These are phyloP conservation scores for Aphrophora alni DNA, from an alignment of 2,888 invertebrate species.

Conservation along the genomic window DNA sequence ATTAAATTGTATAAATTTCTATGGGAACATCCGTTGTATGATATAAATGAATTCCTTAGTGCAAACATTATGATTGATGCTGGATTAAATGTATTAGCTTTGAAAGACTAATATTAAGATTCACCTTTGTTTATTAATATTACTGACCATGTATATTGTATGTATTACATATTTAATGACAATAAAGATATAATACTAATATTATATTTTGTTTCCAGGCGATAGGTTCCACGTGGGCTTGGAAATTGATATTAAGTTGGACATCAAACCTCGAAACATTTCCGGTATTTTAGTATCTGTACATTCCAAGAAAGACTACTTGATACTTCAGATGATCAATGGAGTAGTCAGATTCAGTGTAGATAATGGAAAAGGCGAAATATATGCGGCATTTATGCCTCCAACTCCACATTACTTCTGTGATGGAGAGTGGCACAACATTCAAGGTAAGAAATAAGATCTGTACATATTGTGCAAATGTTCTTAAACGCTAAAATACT, in stretches of 20 bases:
- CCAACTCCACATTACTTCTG: slow-evolving; percentile 77
- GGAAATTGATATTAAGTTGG: slow-evolving; percentile 79
- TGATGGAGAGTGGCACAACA: slow-evolving; percentile 94
- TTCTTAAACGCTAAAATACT: neutral
- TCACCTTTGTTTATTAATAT: no score
- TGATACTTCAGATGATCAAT: slow-evolving; percentile 86
- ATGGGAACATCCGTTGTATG: no score
- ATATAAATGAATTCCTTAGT: no score
- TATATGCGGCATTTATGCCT: slow-evolving; percentile 73
- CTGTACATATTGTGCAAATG: neutral
- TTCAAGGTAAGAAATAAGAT: slow-evolving; percentile 72
- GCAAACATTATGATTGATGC: no score
- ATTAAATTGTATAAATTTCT: no score
- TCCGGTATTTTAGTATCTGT: slow-evolving; percentile 88
- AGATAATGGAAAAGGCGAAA: slow-evolving; percentile 82
- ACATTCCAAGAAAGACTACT: slow-evolving; percentile 75
- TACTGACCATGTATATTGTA: no score
- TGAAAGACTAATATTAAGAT: no score
- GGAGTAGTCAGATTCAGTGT: slow-evolving; percentile 84
- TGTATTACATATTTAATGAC: no score
- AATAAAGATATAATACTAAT: no score
- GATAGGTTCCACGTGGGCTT: slow-evolving; percentile 81
- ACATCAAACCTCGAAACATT: slow-evolving; percentile 83
- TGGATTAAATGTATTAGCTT: no score
- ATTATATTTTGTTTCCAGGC: no score